Evolutionary conservation across 2,888 invertebrate genomes (phyloP), one percentile per base, ranked within the genome.

Genomic region (Ormyrus pomaceus): DNA sequence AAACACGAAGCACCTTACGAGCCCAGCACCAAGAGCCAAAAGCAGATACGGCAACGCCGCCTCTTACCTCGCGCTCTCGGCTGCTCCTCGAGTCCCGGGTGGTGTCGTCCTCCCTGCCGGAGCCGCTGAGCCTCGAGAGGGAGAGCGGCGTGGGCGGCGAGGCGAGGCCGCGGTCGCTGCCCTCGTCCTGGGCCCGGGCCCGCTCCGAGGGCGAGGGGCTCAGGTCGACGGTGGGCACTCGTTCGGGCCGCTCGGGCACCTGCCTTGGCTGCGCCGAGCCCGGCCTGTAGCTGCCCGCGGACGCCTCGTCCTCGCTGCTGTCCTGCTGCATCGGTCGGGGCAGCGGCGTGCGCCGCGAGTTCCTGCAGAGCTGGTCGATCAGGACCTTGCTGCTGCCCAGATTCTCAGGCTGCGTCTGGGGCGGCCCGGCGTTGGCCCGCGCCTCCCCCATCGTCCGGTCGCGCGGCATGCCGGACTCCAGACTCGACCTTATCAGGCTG

Each of bases 401-500:
- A 83, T 92, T 91, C 83, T 93, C 93, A 2, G 92, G 91, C 79
- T 92, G 92, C 75, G 92, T 92, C 87, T 92, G 93, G 56, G 89
- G 92, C 82, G 45, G 87, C 84, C 55, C 61, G 9, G 78, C 88
- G 84, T 84, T 89, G 88, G 77, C 46, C 0, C 68, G 76, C 56
- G 66, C 77, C 55, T 53, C 65, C 8, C 70, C 68, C n/a, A 73
- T 73, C 50, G 65, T 65, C 13, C 71, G 70, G 6, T 90, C 90
- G 76, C 90, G 86, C 46, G 92, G 92, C 85, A 94, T 93, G 6
- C 94, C 94, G 55, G 94, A 93, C 89, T 96, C 96, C 82, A 97
- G 92, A 84, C 95, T 95, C 84, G 96, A 95, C 86, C 96, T 92
- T 84, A 97, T 97, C 86, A 96, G 95, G 72, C 96, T 96, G 88